A percentile compares a stretch with the other conserved stretches of the same genome.
phyloP scores from a whole-genome alignment of 2,113 vertebrate species.

The Rhineura floridana region DNA sequence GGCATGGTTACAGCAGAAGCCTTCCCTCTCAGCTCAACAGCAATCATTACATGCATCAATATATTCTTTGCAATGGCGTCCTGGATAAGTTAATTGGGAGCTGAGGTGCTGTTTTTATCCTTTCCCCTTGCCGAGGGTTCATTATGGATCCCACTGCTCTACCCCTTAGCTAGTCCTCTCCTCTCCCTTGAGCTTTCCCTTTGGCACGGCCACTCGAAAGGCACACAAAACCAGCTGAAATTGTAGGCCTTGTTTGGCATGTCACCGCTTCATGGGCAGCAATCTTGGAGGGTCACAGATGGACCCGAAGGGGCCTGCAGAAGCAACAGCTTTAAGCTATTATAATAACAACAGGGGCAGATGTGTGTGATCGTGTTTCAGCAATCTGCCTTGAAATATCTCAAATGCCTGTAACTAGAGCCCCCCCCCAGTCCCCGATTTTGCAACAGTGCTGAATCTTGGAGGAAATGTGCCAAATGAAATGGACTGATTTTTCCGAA shows the following conservation, averaged over 20 bases:
- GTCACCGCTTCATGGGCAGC: no score
- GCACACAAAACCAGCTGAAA: neutral
- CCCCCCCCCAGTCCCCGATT: no score
- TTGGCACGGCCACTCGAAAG: neutral
- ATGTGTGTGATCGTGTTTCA: neutral
- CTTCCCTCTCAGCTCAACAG: no score
- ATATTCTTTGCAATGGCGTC: neutral
- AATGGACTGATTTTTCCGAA: no score
- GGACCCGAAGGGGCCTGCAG: neutral
- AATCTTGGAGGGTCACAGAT: neutral
- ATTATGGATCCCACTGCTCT: neutral
- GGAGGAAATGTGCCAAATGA: no score
- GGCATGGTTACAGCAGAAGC: no score
- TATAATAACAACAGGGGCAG: neutral
- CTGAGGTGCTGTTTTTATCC: slow-evolving; percentile 17
- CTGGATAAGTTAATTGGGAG: slow-evolving; percentile 23
- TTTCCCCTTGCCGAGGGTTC: neutral
- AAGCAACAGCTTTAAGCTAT: neutral
- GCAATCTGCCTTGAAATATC: neutral
- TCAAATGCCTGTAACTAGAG: neutral
- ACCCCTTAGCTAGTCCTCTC: neutral
- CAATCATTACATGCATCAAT: neutral
- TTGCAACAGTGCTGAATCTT: neutral
- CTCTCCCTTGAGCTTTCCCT: neutral
- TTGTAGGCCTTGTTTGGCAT: no score